Conservation (phyloP, 2,113 vertebrate species). For the Chloropsis cyanopogon region DNA sequence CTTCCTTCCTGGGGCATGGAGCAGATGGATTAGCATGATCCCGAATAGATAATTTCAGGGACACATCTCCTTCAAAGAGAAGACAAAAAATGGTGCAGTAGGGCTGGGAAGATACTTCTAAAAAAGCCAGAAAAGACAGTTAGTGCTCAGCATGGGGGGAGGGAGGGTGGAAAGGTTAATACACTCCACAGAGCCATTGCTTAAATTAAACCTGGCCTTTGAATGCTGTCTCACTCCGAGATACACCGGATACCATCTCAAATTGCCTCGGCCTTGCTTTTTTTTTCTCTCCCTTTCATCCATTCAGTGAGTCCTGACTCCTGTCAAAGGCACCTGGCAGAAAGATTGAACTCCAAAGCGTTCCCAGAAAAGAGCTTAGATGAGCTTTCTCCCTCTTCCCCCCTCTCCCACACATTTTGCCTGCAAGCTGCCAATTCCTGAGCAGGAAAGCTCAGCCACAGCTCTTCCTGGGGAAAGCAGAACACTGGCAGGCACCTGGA, state of each 20-base stretch:
- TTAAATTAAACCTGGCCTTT: conserved; percentile 69
- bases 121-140: conserved; percentile 36
- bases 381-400: neutral
- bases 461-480: neutral
- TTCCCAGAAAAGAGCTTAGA: neutral
- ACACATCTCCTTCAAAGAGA: neutral
- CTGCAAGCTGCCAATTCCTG: neutral
- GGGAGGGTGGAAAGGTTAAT: neutral
- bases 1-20: neutral
- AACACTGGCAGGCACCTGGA: neutral
- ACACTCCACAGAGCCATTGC: conserved; percentile 16
- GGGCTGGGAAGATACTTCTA: neutral
- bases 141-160: neutral
- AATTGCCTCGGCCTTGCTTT: conserved; percentile 9
- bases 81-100: neutral
- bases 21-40: neutral
- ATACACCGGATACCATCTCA: neutral
- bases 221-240: conserved; percentile 30
- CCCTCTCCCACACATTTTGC: neutral
- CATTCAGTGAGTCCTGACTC: neutral
- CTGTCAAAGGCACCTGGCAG: conserved; percentile 3
- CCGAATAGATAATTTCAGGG: neutral
- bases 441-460: neutral
- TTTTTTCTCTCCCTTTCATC: neutral
- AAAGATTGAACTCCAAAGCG: neutral